phyloP scores from a whole-genome alignment of 2,888 invertebrate species.

The Apodemia zela region DNA sequence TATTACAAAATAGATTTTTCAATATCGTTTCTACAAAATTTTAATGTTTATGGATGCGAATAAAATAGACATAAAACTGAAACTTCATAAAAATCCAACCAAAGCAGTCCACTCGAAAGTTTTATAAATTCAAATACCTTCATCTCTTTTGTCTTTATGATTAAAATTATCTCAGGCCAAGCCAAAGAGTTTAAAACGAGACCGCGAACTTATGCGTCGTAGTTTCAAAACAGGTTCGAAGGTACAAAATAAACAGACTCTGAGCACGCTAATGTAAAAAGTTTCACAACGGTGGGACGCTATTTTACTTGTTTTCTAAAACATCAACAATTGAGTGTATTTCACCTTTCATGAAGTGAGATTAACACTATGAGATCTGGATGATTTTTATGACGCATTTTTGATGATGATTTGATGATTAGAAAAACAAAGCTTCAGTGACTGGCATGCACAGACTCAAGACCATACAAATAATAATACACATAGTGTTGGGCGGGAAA shows the following conservation, averaged over 20 bases:
- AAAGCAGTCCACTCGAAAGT: slow-evolving; percentile 55
- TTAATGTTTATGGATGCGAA: not conserved
- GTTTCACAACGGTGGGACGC: slow-evolving; percentile 54
- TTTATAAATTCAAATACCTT: slow-evolving; percentile 47
- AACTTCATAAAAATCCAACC: slow-evolving; percentile 44
- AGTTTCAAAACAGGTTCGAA: slow-evolving; percentile 57
- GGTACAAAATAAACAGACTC: slow-evolving; percentile 65
- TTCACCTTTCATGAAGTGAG: slow-evolving; percentile 37
- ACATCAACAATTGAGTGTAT: slow-evolving; percentile 53
- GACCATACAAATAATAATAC: too few relatives aligned
- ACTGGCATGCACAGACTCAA: too few relatives aligned
- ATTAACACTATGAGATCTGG: slow-evolving; percentile 26
- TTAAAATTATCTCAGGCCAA: slow-evolving; percentile 60
- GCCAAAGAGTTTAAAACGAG: slow-evolving; percentile 63
- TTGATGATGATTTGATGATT: not conserved
- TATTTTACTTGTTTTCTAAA: slow-evolving; percentile 60
- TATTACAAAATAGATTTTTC: too few relatives aligned
- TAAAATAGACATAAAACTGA: slow-evolving; percentile 3
- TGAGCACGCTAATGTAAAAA: slow-evolving; percentile 69
- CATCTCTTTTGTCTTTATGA: slow-evolving; percentile 68
- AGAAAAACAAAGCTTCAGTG: not conserved
- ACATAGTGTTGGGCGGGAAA: too few relatives aligned
- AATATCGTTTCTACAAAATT: not conserved
- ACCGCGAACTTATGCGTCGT: slow-evolving; percentile 63
- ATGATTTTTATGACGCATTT: not conserved